Evolutionary conservation across 2,113 vertebrate species (phyloP).

Genomic region (Oenanthe melanoleuca): DNA sequence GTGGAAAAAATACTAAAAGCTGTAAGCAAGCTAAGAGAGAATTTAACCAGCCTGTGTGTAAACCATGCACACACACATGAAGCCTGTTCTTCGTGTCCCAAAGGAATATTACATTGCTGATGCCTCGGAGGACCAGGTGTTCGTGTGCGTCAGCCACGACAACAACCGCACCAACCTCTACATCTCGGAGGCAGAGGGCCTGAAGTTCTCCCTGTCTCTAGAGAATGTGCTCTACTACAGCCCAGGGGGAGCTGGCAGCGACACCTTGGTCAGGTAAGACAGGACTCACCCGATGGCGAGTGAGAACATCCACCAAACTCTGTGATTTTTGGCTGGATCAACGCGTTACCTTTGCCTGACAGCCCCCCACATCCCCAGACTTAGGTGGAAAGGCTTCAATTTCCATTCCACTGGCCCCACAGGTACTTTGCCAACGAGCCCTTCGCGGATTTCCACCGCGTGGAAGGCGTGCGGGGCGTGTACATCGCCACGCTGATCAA

Average conservation of each 20-base stretch:
- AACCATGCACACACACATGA: rapidly evolving
- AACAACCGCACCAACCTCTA: constrained; percentile 94
- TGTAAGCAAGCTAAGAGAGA: neutral
- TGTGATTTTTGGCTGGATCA: rapidly evolving
- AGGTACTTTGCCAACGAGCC: constrained; percentile 97
- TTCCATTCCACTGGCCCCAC: rapidly evolving
- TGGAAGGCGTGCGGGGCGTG: constrained; percentile 91
- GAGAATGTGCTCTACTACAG: constrained; percentile 94
- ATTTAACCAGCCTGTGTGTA: neutral
- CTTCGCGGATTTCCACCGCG: constrained; percentile 92
- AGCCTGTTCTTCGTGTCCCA: neutral
- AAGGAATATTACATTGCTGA: constrained; percentile 96
- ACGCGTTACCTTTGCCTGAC: rapidly evolving
- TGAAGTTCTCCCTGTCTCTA: constrained; percentile 92
- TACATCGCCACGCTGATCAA: constrained; percentile 94
- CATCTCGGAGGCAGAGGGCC: constrained; percentile 93
- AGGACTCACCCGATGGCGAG: rapidly evolving
- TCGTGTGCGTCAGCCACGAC: constrained; percentile 94
- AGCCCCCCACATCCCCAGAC: rapidly evolving
- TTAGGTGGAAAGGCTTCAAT: rapidly evolving
- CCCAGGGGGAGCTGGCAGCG: constrained; percentile 88
- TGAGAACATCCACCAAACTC: rapidly evolving
- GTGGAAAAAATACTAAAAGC: neutral
- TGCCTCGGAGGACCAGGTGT: constrained; percentile 96
- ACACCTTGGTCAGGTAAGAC: constrained; percentile 90